Percentiles rank a stretch among this genome's conserved stretches.
phyloP scores from a whole-genome alignment of 2,888 invertebrate species.

The Drosophila paracracens region DNA sequence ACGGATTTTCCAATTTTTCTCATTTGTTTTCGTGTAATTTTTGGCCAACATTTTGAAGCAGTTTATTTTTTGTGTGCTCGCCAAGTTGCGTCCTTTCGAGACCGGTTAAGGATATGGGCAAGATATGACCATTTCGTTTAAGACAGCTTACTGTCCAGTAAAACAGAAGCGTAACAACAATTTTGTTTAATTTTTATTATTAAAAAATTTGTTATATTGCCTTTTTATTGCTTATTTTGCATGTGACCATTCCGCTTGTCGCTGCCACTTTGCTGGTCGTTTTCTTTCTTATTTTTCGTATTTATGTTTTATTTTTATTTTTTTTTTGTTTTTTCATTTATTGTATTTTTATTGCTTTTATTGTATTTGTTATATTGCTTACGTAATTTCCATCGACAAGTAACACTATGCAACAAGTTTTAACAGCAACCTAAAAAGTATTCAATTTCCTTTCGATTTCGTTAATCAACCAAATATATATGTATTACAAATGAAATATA shows the following conservation, averaged over 20 bases:
- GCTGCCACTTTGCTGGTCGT: conserved; percentile 28
- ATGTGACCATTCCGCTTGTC: conserved; percentile 43
- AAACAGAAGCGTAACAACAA: conserved; percentile 41
- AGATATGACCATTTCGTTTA: not conserved
- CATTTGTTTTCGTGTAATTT: not conserved
- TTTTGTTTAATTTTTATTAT: conserved; percentile 72
- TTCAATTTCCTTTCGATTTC: not conserved
- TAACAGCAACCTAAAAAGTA: conserved; percentile 16
- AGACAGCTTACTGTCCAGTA: not conserved
- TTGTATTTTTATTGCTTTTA: conserved; percentile 38
- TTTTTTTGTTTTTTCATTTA: conserved; percentile 14
- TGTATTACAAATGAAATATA: not conserved
- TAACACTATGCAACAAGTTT: conserved; percentile 44
- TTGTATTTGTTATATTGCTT: conserved; percentile 51
- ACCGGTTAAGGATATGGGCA: not conserved
- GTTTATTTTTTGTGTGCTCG: not conserved
- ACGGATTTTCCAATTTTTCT: not conserved
- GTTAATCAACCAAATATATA: not conserved
- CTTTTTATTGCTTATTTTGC: conserved; percentile 68
- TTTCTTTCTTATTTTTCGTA: conserved; percentile 1
- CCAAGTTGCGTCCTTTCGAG: not conserved
- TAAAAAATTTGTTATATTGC: conserved; percentile 77
- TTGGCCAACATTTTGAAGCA: not conserved
- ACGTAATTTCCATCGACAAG: conserved; percentile 38
- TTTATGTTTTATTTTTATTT: conserved; percentile 3